Percentiles rank a stretch among this genome's conserved stretches.
Conservation (phyloP, 2,113 vertebrate genomes). For the Podiceps cristatus region DNA sequence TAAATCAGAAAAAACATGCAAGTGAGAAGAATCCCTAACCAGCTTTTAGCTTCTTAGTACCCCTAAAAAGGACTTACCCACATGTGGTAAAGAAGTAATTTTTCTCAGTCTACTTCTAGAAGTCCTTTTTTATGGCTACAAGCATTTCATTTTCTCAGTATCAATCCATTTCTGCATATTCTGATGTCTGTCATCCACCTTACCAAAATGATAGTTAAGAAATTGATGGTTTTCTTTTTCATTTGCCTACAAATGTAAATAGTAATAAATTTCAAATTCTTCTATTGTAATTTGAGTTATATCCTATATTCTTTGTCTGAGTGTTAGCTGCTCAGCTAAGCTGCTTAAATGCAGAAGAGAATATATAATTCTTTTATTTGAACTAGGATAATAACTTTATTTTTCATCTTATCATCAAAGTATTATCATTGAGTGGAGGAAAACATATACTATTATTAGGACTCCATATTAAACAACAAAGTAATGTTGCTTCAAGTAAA, state of each 20-base stretch:
- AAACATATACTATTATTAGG: not conserved
- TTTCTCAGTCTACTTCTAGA: not conserved
- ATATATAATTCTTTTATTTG: not conserved
- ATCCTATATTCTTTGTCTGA: not conserved
- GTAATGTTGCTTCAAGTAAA: not conserved
- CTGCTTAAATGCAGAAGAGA: not conserved
- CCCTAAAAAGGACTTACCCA: not conserved
- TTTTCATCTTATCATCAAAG: not conserved
- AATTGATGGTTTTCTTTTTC: not conserved
- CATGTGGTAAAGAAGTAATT: not conserved
- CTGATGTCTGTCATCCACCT: not conserved
- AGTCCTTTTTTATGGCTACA: not conserved
- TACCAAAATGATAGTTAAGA: not conserved
- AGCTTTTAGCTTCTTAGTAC: not conserved
- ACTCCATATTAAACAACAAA: not conserved
- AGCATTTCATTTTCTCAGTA: not conserved
- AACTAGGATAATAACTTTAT: not conserved
- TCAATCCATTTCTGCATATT: not conserved
- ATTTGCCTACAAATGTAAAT: not conserved
- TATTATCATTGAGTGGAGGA: not conserved
- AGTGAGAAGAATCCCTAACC: not conserved
- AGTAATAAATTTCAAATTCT: not conserved
- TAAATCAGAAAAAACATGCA: not conserved
- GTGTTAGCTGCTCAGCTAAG: not conserved
- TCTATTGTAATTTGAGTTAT: not conserved